Evolutionary conservation across 2,888 invertebrate species (phyloP).

Genomic region (Sminthurinus aureus): DNA sequence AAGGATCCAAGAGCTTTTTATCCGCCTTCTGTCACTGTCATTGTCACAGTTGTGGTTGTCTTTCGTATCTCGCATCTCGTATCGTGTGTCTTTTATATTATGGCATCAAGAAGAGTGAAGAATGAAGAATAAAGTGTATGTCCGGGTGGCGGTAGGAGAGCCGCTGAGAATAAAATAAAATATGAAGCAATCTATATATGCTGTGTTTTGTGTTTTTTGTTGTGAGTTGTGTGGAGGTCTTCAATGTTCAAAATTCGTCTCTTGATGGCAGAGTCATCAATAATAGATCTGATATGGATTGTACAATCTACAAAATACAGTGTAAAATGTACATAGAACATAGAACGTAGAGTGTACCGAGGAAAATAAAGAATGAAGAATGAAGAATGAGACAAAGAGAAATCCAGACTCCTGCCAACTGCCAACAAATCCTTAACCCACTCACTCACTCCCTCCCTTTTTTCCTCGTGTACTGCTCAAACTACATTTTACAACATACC

Average conservation of each 20-base stretch:
- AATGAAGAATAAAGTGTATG: neutral
- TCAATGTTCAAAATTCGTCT: slow-evolving; percentile 47
- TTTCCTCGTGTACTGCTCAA: neutral
- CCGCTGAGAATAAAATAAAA: slow-evolving; percentile 31
- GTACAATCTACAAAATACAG: too few species aligned
- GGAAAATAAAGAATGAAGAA: neutral
- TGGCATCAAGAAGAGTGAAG: too few species aligned
- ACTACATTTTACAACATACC: too few species aligned
- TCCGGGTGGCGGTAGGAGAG: too few species aligned
- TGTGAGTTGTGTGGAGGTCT: slow-evolving; percentile 41
- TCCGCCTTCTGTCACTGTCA: too few species aligned
- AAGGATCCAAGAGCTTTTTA: too few species aligned
- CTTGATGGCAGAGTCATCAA: slow-evolving; percentile 44
- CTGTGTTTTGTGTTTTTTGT: too few species aligned
- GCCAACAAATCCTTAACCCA: neutral
- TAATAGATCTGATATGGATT: slow-evolving; percentile 43
- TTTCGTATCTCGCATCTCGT: too few species aligned
- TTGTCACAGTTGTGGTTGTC: too few species aligned
- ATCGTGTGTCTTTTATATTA: too few species aligned
- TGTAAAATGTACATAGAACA: too few species aligned
- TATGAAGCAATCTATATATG: slow-evolving; percentile 41
- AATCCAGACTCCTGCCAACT: neutral
- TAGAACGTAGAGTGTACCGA: neutral
- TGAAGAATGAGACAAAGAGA: neutral
- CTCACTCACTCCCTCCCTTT: neutral